Conservation (phyloP, 2,113 vertebrate species). For the Antechinus stuartii region DNA sequence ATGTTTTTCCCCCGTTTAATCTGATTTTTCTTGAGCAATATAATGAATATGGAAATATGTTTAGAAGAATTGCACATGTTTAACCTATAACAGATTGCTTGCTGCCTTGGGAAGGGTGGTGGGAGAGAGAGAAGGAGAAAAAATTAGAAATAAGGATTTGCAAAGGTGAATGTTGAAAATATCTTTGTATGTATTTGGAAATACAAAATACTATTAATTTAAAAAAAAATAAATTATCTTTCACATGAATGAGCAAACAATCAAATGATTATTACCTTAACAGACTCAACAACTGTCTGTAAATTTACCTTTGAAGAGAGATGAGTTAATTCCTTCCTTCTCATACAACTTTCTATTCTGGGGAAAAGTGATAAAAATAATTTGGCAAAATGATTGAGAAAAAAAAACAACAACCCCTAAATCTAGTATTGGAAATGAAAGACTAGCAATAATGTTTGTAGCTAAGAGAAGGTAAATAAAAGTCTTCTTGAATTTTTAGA, state of each 20-base stretch:
- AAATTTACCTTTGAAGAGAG: neutral
- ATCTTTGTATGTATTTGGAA: too few relatives aligned
- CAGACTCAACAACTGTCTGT: fast-evolving
- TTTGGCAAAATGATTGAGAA: slow-evolving; percentile 24
- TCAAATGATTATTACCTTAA: neutral
- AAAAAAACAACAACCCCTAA: neutral
- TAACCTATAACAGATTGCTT: too few relatives aligned
- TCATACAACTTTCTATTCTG: neutral
- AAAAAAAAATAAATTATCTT: too few relatives aligned
- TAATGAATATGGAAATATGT: too few relatives aligned
- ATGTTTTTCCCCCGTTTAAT: too few relatives aligned
- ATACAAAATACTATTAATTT: too few relatives aligned
- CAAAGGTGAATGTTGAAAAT: too few relatives aligned
- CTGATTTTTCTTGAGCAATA: too few relatives aligned
- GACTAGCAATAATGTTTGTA: neutral
- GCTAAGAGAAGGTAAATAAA: neutral
- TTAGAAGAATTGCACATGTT: too few relatives aligned
- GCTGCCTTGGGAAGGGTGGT: too few relatives aligned
- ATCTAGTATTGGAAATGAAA: slow-evolving; percentile 14
- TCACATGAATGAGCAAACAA: neutral
- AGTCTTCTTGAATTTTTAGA: neutral
- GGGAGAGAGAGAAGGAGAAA: too few relatives aligned
- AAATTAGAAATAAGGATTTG: too few relatives aligned
- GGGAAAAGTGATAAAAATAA: slow-evolving; percentile 19
- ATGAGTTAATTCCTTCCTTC: neutral